These are phyloP conservation scores for Drosophila malerkotliana DNA, from an alignment of 1,140 invertebrate genomes.

Conservation along the genomic window DNA sequence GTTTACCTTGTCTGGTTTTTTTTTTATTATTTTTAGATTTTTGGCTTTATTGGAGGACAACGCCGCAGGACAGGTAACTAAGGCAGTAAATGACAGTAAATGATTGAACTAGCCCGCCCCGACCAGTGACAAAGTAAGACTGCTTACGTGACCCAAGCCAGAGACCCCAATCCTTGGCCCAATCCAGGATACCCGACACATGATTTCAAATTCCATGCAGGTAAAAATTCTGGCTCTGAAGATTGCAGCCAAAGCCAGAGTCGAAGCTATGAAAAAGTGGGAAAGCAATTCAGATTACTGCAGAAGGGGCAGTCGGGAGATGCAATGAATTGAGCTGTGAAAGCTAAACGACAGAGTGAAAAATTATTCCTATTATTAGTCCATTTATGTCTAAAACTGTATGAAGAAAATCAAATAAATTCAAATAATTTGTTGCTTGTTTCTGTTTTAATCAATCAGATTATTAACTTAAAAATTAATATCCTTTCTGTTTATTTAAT, in stretches of 20 bases:
- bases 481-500: too few species aligned
- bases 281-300: constrained; percentile 78
- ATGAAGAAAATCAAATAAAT: too few species aligned
- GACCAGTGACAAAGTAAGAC: constrained; percentile 76
- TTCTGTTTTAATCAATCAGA: too few species aligned
- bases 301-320: constrained; percentile 39
- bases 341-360: constrained; percentile 13
- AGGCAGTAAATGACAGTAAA: constrained; percentile 78
- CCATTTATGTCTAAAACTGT: too few species aligned
- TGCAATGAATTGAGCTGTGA: constrained; percentile 68
- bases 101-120: constrained; percentile 65
- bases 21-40: background rate
- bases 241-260: constrained; percentile 59
- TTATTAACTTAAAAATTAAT: too few species aligned
- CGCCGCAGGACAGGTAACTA: constrained; percentile 59
- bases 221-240: constrained; percentile 71
- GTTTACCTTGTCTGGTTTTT: constrained; percentile 12
- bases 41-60: constrained; percentile 32
- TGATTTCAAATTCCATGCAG: constrained; percentile 75
- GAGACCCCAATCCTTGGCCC: constrained; percentile 14
- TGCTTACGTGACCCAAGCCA: constrained; percentile 67
- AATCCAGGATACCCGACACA: constrained; percentile 25
- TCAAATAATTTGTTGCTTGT: too few species aligned
- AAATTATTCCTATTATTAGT: background rate
- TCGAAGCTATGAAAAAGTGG: constrained; percentile 73